Base-by-base conservation (phyloP, 1,140 invertebrate genomes). In the Latrodectus geometricus region DNA sequence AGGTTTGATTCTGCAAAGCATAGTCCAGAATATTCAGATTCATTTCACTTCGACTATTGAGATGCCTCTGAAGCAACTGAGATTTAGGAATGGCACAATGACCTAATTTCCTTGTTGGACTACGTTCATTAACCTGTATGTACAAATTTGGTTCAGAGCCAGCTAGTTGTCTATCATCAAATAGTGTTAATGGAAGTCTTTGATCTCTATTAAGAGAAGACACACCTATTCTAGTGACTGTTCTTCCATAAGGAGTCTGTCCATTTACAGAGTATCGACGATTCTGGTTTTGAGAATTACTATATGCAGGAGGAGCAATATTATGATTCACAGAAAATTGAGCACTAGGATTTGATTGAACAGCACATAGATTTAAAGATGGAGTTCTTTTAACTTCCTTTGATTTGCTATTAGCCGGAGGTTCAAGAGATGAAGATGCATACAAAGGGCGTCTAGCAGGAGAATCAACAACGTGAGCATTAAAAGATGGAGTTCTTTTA, bases 81-180 rank as follows among this genome's bases (percentile, higher is more conserved):
- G 75, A 78, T 35, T 65, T 86, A 49, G 72, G 48, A 49, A 69
- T 52, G 4, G 11, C 49, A 20, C 48, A 17, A 21, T 75, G 11
- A n/a, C 21, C 52, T 11, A 54, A 9, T 12, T 61, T 66, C 8
- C 52, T 54, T 8, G 20, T 11, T 21, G 72, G 72, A 65, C 54
- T 52, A 11, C 70, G 17, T 23, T 84, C 82, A 48, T 56, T 52
- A 12, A 79, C n/a, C 9, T 78, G 72, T 12, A 20, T 56, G 49
- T 87, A 77, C n/a, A 87, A 56, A 50, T 87, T 87, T n/a, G 86
- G 86, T 48, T 87, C 86, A 15, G 86, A 87, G 12, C 79, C 86
- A 69, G 35, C 52, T 61, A 76, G 68, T 15, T 69, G 20, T 0
- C 73, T 48, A n/a, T 78, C 73, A 50, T 80, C 54, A 48, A 66